Conservation (phyloP, 2,888 invertebrate species). For the Syrista parreyssii region DNA sequence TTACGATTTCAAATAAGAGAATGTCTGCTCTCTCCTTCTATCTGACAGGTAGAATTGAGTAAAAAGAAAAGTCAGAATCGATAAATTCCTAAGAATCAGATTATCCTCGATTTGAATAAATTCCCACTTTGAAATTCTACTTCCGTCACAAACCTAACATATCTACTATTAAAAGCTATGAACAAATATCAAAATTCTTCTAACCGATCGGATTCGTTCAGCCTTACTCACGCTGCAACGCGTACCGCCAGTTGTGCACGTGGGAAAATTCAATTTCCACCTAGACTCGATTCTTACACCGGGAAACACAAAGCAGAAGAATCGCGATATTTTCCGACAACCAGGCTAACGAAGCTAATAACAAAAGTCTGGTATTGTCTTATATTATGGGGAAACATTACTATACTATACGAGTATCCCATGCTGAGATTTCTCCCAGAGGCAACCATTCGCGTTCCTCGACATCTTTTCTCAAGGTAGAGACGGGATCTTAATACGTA, state of each 20-base stretch:
- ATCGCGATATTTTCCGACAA: background rate
- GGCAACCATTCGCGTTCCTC: background rate
- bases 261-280: background rate
- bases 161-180: background rate
- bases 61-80: background rate
- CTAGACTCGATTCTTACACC: no score
- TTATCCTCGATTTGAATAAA: background rate
- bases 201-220: no score
- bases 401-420: background rate
- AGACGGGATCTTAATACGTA: conserved; percentile 10
- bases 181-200: background rate
- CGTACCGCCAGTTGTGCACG: background rate
- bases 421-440: background rate
- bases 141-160: background rate
- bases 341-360: background rate
- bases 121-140: background rate
- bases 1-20: background rate
- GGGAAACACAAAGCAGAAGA: background rate
- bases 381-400: background rate
- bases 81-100: background rate
- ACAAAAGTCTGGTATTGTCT: background rate
- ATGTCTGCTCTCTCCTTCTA: background rate
- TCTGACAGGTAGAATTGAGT: background rate
- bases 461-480: conserved; percentile 1
- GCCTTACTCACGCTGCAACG: background rate